Evolutionary conservation across 2,888 invertebrate genomes (phyloP), one percentile per base, ranked within the genome.

Genomic region (Iselma pallidipennis): DNA sequence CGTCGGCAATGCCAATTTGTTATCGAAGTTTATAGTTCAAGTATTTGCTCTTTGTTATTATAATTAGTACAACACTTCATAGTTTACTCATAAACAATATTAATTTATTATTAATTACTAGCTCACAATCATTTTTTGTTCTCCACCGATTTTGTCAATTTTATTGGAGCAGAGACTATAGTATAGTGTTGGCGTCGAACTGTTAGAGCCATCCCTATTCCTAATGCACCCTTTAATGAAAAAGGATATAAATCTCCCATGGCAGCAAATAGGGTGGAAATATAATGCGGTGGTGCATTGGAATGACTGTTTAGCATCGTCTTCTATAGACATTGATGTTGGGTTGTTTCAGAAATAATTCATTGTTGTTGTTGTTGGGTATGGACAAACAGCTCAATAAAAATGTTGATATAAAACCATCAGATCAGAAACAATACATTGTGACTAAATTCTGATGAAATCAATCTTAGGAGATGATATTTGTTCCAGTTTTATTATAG

Each of bases 201-300:
- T 12, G 29, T 29, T 16, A 14, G 14, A 4, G 2, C 10, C 5
- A 33, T n/a, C 31, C 31, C 53, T 37, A 61, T 66, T 59, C 59
- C 57, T 59, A 54, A 59, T 64, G 61, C 59, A 59, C 42, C 61
- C 54, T 58, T 62, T 66, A 61, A 64, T 66, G 60, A 61, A 64
- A 63, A 65, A 52, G 53, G 57, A 63, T 49, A 66, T 67, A 67
- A 67, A 67, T 67, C 60, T 67, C 62, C 57, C 63, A 59, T 55
- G 67, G 58, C 59, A 59, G 61, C 59, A 59, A 65, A 65, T 61
- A 59, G 66, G 67, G 65, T 63, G 61, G 59, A 61, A 63, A 54
- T 52, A 65, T 63, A 67, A 67, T 67, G 61, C 59, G 57, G 59
- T 57, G 57, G 59, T 65, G 63, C 59, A 63, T 63, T 42, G 55